Evolutionary conservation across 2,113 vertebrate genomes (phyloP).

Genomic region (Felis chaus): DNA sequence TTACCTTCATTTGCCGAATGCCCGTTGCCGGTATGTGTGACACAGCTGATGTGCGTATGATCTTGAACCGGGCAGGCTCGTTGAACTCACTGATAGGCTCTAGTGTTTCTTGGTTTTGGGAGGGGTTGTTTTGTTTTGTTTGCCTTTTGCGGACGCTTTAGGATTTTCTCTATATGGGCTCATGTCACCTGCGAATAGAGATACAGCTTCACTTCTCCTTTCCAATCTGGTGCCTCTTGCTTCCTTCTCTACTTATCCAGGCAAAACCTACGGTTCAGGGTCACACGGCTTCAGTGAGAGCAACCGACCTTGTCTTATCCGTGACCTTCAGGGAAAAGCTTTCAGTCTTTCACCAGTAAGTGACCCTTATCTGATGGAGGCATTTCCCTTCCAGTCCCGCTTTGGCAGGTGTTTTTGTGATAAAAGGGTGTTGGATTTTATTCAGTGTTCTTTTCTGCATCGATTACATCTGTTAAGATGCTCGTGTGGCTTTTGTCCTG

Average conservation of each 20-base stretch:
- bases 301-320: background rate
- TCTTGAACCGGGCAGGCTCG: background rate
- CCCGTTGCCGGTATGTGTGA: background rate
- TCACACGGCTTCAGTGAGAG: background rate
- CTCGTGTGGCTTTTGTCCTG: background rate
- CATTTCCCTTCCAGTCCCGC: background rate
- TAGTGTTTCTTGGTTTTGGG: too few relatives aligned
- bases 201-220: background rate
- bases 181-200: background rate
- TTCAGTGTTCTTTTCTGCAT: background rate
- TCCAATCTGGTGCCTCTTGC: background rate
- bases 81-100: background rate
- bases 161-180: background rate
- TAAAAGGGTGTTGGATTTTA: background rate
- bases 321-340: background rate
- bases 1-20: rapidly evolving
- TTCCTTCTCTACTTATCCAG: background rate
- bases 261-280: background rate
- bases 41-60: background rate
- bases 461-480: background rate
- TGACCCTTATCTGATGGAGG: background rate
- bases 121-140: too few relatives aligned
- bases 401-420: background rate
- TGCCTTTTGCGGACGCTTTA: background rate
- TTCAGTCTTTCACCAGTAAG: background rate